phyloP scores from a whole-genome alignment of 2,797 vertebrate genomes.

The Serranus cabrilla region DNA sequence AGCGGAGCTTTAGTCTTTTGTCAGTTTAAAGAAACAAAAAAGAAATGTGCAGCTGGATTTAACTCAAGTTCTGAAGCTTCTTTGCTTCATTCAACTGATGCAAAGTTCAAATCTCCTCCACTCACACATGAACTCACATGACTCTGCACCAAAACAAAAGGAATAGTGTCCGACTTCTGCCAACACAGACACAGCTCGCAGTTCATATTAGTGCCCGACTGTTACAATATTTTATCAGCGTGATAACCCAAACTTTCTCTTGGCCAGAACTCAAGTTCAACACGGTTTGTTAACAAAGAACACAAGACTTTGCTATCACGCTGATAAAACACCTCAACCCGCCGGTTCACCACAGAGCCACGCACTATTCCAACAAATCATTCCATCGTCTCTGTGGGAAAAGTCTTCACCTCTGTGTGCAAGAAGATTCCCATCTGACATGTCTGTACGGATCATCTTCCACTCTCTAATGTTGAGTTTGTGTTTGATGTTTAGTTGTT shows the following conservation, averaged over 20 bases:
- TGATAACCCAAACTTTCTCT: slow-evolving; percentile 56
- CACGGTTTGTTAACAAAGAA: slow-evolving; percentile 56
- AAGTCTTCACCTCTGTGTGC: slow-evolving; percentile 10
- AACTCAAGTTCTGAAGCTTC: not conserved
- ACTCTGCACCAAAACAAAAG: slow-evolving; percentile 29
- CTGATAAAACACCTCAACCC: slow-evolving; percentile 33
- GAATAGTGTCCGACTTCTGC: slow-evolving; percentile 17
- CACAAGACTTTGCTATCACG: slow-evolving; percentile 31
- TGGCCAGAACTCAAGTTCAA: slow-evolving; percentile 62
- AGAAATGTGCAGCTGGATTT: not conserved
- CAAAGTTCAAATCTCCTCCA: not conserved
- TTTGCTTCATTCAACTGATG: not conserved
- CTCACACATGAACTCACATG: slow-evolving; percentile 15
- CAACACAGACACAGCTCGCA: slow-evolving; percentile 37
- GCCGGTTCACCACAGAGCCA: slow-evolving; percentile 18
- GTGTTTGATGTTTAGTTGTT: slow-evolving; percentile 22
- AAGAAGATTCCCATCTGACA: not conserved
- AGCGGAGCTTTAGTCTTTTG: not conserved
- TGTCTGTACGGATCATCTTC: slow-evolving; percentile 19
- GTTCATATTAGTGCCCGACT: slow-evolving; percentile 34
- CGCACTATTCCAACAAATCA: slow-evolving; percentile 26
- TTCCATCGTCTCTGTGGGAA: not conserved
- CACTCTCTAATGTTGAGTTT: not conserved
- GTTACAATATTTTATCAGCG: slow-evolving; percentile 45
- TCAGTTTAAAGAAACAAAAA: no score